Conservation (phyloP, 2,113 vertebrate species). For the Sylvietta virens region DNA sequence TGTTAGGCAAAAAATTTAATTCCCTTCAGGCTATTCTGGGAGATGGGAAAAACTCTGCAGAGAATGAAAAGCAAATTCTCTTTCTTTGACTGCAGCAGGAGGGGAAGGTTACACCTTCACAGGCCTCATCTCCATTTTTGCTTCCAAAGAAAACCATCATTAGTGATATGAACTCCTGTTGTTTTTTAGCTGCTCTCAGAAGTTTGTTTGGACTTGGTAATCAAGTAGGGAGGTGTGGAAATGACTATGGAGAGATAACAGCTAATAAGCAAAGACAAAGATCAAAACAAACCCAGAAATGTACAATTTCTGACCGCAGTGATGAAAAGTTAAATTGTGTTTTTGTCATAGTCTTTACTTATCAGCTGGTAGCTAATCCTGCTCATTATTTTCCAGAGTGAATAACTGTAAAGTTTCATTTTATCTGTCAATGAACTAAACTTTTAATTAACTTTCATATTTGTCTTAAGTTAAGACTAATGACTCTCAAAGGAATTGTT, state of each 20-base stretch:
- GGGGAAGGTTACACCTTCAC: not conserved
- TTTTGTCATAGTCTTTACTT: not conserved
- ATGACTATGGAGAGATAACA: not conserved
- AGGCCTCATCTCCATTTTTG: not conserved
- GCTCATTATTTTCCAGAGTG: conserved; percentile 28
- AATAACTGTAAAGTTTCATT: conserved; percentile 34
- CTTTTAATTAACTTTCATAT: conserved; percentile 53
- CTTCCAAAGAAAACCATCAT: not conserved
- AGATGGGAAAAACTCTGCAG: not conserved
- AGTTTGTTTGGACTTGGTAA: not conserved
- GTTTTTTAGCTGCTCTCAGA: not conserved
- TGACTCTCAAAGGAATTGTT: conserved; percentile 33
- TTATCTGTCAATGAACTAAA: conserved; percentile 42
- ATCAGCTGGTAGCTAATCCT: conserved; percentile 2
- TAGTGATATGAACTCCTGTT: not conserved
- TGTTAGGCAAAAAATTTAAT: not conserved
- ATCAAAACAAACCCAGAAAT: not conserved
- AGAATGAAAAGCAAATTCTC: not conserved
- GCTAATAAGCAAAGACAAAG: conserved; percentile 3
- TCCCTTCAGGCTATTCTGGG: not conserved
- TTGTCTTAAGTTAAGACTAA: conserved; percentile 38
- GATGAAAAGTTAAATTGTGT: not conserved
- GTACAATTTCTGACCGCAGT: not conserved
- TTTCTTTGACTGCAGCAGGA: not conserved
- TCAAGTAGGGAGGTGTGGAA: conserved; percentile 6